phyloP scores from a whole-genome alignment of 2,888 invertebrate species.

The Hetaerina titia region DNA sequence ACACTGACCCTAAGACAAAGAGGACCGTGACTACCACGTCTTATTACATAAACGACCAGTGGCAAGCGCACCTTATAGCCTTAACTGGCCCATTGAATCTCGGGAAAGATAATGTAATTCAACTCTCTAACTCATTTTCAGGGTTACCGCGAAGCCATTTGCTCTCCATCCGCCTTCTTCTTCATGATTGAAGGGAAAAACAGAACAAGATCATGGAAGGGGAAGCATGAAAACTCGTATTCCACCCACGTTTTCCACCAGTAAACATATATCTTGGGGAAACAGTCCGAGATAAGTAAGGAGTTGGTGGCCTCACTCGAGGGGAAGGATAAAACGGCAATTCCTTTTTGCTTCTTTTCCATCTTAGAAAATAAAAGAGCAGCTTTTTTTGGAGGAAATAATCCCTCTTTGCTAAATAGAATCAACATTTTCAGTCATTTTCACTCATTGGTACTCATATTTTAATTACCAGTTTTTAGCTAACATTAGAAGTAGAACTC shows the following conservation, averaged over 20 bases:
- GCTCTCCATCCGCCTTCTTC: neutral
- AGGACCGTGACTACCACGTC: neutral
- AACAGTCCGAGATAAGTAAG: constrained; percentile 24
- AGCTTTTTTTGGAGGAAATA: neutral
- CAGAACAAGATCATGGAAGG: neutral
- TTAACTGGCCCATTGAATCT: neutral
- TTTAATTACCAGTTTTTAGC: too few species aligned
- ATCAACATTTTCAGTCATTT: too few species aligned
- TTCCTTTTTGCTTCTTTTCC: neutral
- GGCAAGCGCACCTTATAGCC: neutral
- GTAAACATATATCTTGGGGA: constrained; percentile 5
- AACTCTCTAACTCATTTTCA: neutral
- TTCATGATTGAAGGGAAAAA: neutral
- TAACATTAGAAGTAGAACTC: too few species aligned
- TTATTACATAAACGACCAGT: neutral
- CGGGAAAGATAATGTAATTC: neutral
- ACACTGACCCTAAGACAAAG: too few species aligned
- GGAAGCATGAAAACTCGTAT: neutral
- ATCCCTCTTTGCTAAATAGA: neutral
- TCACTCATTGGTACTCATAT: too few species aligned
- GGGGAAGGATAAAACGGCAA: neutral
- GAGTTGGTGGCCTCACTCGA: neutral
- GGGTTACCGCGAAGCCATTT: neutral
- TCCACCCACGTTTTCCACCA: constrained; percentile 1
- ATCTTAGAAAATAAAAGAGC: neutral